Conservation (phyloP, 2,888 invertebrate genomes). For the Protula sp. region DNA sequence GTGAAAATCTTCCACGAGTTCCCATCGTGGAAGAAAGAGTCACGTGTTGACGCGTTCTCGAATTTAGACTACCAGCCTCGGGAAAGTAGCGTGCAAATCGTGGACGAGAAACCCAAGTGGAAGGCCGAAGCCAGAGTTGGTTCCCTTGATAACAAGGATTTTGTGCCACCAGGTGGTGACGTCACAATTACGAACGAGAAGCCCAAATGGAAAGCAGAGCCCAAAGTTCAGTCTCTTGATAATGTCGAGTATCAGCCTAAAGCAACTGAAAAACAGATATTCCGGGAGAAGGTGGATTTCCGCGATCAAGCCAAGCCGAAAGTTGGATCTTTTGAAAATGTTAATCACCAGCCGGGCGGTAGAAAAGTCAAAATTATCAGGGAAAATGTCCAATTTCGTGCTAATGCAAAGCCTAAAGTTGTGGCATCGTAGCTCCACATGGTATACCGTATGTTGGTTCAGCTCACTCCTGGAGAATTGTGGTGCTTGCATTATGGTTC, state of each 20-base stretch:
- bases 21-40: background rate
- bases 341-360: background rate
- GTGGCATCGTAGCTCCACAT: background rate
- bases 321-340: background rate
- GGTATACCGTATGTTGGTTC: too few species aligned
- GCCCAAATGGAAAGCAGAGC: conserved; percentile 21
- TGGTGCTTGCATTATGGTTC: too few species aligned
- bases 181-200: background rate
- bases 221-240: conserved; percentile 26
- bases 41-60: background rate
- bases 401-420: background rate
- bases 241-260: conserved; percentile 8
- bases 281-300: conserved; percentile 21
- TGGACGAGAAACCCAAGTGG: conserved; percentile 24
- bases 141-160: conserved; percentile 1
- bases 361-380: conserved; percentile 9
- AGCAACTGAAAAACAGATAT: conserved; percentile 9
- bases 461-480: too few species aligned
- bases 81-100: conserved; percentile 17
- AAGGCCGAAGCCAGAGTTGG: conserved; percentile 15
- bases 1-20: conserved; percentile 6
- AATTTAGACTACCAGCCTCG: conserved; percentile 15
- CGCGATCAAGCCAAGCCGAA: conserved; percentile 7
- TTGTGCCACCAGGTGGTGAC: background rate
- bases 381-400: background rate